A percentile compares a stretch with the other conserved stretches of the same genome.
Evolutionary conservation across 2,888 invertebrate species (phyloP).

Genomic region (Silvanus unidentatus): DNA sequence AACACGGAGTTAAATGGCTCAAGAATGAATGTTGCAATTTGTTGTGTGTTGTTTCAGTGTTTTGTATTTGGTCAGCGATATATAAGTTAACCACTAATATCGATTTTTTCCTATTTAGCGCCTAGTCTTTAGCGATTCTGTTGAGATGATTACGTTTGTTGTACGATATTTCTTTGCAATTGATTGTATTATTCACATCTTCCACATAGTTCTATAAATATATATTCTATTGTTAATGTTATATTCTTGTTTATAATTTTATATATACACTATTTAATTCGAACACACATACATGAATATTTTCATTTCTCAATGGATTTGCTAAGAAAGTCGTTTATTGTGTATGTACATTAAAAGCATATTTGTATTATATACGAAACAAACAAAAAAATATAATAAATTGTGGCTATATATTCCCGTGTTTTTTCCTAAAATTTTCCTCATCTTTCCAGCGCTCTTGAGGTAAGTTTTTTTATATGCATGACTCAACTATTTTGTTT

Average conservation of each 20-base stretch:
- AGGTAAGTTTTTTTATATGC: constrained; percentile 29
- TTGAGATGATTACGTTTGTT: constrained; percentile 15
- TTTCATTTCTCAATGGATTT: constrained; percentile 23
- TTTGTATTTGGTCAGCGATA: constrained; percentile 25
- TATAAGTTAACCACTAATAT: constrained; percentile 9
- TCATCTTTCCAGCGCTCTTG: constrained; percentile 8
- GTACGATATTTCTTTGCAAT: neutral
- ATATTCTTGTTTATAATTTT: no score
- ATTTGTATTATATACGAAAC: constrained; percentile 38
- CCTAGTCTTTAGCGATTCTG: constrained; percentile 25
- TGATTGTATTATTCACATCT: no score
- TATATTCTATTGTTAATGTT: no score
- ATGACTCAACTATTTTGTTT: constrained; percentile 7
- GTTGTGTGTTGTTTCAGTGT: constrained; percentile 27
- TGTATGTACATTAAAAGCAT: constrained; percentile 31
- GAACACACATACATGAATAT: no score
- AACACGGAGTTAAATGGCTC: constrained; percentile 22
- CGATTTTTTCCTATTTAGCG: constrained; percentile 19
- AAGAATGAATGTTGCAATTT: constrained; percentile 26
- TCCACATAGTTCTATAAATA: no score
- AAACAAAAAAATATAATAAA: no score
- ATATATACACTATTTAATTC: constrained; percentile 2
- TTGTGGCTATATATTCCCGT: constrained; percentile 29
- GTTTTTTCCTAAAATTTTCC: constrained; percentile 16
- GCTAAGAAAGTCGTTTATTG: constrained; percentile 25